Percentiles rank a stretch among this genome's conserved stretches.
Conservation (phyloP, 1,140 invertebrate genomes). For the Listronotus oregonensis region DNA sequence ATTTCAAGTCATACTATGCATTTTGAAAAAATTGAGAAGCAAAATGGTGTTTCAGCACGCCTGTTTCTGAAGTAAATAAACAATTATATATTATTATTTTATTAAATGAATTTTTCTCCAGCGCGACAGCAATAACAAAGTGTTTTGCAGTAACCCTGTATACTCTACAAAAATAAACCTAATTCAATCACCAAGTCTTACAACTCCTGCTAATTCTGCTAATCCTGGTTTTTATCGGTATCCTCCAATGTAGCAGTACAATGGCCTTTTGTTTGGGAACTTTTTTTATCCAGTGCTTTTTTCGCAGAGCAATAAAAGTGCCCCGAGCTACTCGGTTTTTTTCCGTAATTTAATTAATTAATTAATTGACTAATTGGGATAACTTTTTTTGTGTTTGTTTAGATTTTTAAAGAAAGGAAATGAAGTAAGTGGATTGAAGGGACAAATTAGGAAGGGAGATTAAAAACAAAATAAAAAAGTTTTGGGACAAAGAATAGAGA, state of each 20-base stretch:
- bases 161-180: not conserved
- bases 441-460: too few relatives aligned
- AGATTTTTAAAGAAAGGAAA: not conserved
- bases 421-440: not conserved
- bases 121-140: too few relatives aligned
- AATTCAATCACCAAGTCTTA: not conserved
- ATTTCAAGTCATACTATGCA: too few relatives aligned
- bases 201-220: not conserved
- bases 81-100: too few relatives aligned
- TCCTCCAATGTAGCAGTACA: slow-evolving; percentile 4
- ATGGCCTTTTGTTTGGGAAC: slow-evolving; percentile 16
- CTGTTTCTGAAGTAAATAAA: too few relatives aligned
- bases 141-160: too few relatives aligned
- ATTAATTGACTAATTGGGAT: slow-evolving; percentile 2
- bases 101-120: too few relatives aligned
- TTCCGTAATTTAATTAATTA: slow-evolving; percentile 18
- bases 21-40: too few relatives aligned
- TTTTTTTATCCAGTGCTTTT: slow-evolving; percentile 6
- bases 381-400: not conserved
- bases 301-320: slow-evolving; percentile 12
- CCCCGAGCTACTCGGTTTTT: slow-evolving; percentile 6
- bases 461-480: too few relatives aligned
- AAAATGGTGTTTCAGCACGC: too few relatives aligned
- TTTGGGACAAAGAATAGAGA: too few relatives aligned
- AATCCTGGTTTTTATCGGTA: not conserved